Evolutionary conservation across 2,888 invertebrate species (phyloP), one percentile per base, ranked within the genome.

Genomic region (Rutpela maculata): DNA sequence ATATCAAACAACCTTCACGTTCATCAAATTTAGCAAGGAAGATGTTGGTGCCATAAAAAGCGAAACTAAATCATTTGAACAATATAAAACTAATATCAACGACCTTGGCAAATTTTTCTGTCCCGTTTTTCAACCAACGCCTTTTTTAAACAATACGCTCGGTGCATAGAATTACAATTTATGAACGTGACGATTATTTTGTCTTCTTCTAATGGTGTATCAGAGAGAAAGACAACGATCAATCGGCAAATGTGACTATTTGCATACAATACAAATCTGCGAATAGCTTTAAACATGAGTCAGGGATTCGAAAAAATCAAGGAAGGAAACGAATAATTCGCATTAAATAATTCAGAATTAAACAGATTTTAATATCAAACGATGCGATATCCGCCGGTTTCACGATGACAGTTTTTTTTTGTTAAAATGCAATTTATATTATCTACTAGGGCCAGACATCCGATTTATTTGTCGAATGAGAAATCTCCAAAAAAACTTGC

Each of bases 191-290:
- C 67, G 17, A 26, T 12, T n/a, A 10, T 12, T 9, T 19, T 26
- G 26, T 67, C 59, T 35, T 38, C 17, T 56, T 74, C 66, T 74
- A 22, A 59, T 26, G 67, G 43, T 66, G 19, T 2, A 35, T 73
- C 26, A n/a, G n/a, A 70, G 50, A 57, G 55, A 68, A 65, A 74
- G 67, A 72, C 59, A 65, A 69, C 55, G 5, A 74, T 59, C 50
- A 68, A 69, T 76, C 67, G 74, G 67, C 73, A 77, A 79, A 75
- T 80, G 75, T 80, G 57, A 69, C 72, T 43, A 82, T 82, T 82
- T 78, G 80, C 81, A 82, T 82, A 82, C 82, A 82, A 81, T 82
- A 69, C 63, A 31, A 69, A 76, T 76, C 72, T 76, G 74, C 62
- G 59, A 77, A 77, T 57, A 55, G 60, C 60, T 68, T 35, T 56